Percentiles rank a stretch among this genome's conserved stretches.
Conservation (phyloP, 2,113 vertebrate species). For the Pycnonotus jocosus region DNA sequence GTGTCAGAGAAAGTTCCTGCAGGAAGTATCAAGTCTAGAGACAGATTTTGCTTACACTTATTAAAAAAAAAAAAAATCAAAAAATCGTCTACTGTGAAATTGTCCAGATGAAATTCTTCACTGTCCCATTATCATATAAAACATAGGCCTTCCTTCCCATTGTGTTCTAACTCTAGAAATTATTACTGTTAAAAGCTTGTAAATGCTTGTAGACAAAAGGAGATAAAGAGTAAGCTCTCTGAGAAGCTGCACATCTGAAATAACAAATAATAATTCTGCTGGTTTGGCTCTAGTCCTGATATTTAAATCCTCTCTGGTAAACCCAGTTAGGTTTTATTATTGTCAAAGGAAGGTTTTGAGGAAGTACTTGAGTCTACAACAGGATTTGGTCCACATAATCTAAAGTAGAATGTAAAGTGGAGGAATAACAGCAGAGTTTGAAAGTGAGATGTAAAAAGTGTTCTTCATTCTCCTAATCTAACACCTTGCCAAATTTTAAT, state of each 20-base stretch:
- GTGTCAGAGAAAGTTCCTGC: background rate
- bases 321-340: background rate
- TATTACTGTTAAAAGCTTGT: background rate
- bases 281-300: background rate
- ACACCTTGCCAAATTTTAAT: background rate
- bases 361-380: background rate
- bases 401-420: background rate
- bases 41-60: background rate
- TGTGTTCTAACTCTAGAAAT: background rate
- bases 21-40: background rate
- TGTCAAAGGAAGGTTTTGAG: background rate
- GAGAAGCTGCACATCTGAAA: background rate
- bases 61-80: background rate
- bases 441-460: background rate
- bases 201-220: background rate
- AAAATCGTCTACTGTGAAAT: background rate
- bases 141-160: background rate
- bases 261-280: background rate
- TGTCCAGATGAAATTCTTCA: background rate
- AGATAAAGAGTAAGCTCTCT: background rate
- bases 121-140: background rate
- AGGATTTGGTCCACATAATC: background rate
- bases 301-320: background rate
- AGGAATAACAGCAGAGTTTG: background rate
- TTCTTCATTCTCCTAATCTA: background rate